Percentiles rank a stretch among this genome's conserved stretches.
Conservation (phyloP, 1,140 invertebrate species). For the Pachypeltis micranthus region DNA sequence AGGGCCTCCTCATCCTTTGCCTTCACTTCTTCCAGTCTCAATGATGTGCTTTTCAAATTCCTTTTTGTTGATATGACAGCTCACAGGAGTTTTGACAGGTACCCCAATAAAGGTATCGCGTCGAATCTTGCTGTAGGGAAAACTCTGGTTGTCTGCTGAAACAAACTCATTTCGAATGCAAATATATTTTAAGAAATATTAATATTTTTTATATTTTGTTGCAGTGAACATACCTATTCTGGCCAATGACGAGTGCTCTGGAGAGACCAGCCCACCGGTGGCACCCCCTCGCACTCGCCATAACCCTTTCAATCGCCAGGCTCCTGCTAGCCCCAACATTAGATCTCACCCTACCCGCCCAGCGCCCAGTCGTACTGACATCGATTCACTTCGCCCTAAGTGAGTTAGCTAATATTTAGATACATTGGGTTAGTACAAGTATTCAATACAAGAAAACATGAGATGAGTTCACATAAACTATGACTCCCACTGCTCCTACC, state of each 20-base stretch:
- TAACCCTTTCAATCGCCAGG: conserved; percentile 48
- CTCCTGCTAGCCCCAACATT: conserved; percentile 35
- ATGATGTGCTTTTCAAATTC: too few relatives aligned
- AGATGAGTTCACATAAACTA: too few relatives aligned
- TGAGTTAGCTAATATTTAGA: conserved; percentile 13
- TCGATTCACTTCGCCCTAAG: conserved; percentile 25
- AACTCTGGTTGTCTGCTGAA: too few relatives aligned
- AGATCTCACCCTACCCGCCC: conserved; percentile 43
- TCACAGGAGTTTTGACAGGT: too few relatives aligned
- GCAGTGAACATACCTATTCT: conserved; percentile 22
- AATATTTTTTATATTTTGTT: conserved; percentile 10
- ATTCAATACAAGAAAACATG: neutral
- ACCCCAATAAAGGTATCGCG: too few relatives aligned
- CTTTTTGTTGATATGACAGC: too few relatives aligned
- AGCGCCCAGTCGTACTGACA: conserved; percentile 39
- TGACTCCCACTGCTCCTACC: too few relatives aligned
- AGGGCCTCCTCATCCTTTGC: too few relatives aligned
- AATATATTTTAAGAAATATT: too few relatives aligned
- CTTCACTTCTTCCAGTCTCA: too few relatives aligned
- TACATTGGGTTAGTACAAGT: neutral
- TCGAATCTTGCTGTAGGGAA: too few relatives aligned
- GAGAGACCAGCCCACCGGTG: conserved; percentile 38
- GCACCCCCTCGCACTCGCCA: conserved; percentile 52
- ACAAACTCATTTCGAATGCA: too few relatives aligned
- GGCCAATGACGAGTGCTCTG: conserved; percentile 25